These are phyloP conservation scores for Cecropterus lyciades DNA, from an alignment of 1,140 invertebrate species.

Conservation along the genomic window DNA sequence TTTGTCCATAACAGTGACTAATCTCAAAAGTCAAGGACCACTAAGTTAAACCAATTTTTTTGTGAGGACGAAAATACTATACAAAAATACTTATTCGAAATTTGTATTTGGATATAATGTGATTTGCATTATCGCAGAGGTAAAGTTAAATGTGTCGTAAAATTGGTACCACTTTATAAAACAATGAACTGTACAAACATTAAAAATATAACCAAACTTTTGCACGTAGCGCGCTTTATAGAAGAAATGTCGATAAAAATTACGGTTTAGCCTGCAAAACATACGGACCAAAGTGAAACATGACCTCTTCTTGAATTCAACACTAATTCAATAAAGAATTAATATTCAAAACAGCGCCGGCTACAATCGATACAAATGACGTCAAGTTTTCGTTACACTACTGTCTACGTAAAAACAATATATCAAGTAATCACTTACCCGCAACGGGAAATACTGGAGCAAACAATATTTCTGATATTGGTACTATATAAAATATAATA, in stretches of 20 bases:
- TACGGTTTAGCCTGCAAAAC: neutral
- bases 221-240: neutral
- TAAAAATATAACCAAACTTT: neutral
- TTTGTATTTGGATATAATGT: too few species aligned
- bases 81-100: too few species aligned
- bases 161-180: neutral
- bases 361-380: conserved; percentile 1
- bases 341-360: neutral
- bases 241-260: neutral
- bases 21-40: too few species aligned
- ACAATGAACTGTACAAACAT: neutral
- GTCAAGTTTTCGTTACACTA: neutral
- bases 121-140: too few species aligned
- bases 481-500: neutral
- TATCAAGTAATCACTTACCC: neutral
- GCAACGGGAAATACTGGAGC: neutral
- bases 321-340: neutral
- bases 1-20: too few species aligned
- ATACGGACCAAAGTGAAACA: neutral
- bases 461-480: neutral
- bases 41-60: too few species aligned
- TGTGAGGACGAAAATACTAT: too few species aligned
- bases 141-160: too few species aligned
- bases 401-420: neutral
- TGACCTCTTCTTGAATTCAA: neutral